Base-by-base conservation (phyloP, 2,888 invertebrate genomes). In the Hyles lineata region DNA sequence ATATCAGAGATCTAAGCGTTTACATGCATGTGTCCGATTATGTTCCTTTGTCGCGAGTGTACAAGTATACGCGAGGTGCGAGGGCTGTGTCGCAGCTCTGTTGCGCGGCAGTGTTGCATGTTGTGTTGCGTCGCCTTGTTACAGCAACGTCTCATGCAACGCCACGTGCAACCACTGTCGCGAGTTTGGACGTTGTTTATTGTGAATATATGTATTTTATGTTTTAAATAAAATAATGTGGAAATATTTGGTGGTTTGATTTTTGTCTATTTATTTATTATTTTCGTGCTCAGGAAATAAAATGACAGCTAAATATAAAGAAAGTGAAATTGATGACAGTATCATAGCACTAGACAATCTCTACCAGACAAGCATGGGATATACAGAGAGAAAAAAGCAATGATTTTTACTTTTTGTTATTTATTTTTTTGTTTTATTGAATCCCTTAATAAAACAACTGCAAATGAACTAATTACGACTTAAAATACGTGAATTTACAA, bases 131-230 rank as follows among this genome's bases (percentile, higher is more conserved):
- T 6, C 15, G 55, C 55, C 1, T 3, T 6, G 11, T 17, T 25
- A 29, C 6, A 17, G 17, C 25, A 23, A 23, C 2, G 5, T 15
- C 5, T 1, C 5, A 23, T 11, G 59, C 23, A 23, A 11, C 59
- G 25, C 25, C 9, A 23, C 60, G 9, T 15, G 60, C 60, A 60
- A 25, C 55, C 55, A 55, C 60, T 17, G 60, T 60, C 25, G 25
- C 11, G 25, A 60, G 25, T 55, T 55, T 60, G 25, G 60, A 60
- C 25, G 25, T 60, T 55, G 55, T 55, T 55, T 60, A 60, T 60
- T 60, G 60, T 60, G 60, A 60, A 60, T 60, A 55, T 55, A 60
- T 60, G 60, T 60, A 60, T 60, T 60, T 60, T 60, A 60, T 60
- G 60, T 60, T 60, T 60, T 60, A 60, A 60, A 60, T 60, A 60